These are phyloP conservation scores for Characodon lateralis DNA, from an alignment of 2,797 vertebrate species.

Conservation along the genomic window DNA sequence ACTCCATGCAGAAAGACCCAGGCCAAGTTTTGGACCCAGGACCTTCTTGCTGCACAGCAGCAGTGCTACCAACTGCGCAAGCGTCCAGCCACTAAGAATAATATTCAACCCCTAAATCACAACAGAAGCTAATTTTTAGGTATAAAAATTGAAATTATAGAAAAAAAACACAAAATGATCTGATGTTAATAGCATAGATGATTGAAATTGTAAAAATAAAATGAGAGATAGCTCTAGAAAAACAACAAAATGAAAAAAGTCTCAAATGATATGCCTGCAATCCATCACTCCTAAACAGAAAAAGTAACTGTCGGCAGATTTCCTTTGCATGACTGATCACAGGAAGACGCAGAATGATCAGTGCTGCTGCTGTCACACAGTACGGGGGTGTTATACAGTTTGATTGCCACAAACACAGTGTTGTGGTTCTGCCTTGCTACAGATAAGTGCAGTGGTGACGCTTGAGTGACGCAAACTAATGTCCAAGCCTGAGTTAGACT, in stretches of 20 bases:
- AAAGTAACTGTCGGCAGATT: conserved; percentile 55
- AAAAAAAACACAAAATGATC: neutral
- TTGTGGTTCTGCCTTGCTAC: conserved; percentile 40
- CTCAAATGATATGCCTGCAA: neutral
- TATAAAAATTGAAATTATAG: neutral
- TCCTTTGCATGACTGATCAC: conserved; percentile 54
- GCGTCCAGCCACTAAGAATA: no score
- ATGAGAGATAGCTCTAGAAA: neutral
- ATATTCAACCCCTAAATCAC: neutral
- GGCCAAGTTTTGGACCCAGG: no score
- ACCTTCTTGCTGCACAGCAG: no score
- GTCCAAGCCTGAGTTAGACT: conserved; percentile 20
- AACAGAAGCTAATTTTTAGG: neutral
- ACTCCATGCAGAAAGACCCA: no score
- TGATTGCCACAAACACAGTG: conserved; percentile 63
- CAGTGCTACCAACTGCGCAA: no score
- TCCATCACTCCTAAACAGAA: conserved; percentile 11
- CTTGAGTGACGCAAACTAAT: conserved; percentile 14
- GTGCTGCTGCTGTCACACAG: conserved; percentile 47
- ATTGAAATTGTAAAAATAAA: neutral
- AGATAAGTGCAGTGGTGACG: conserved; percentile 53
- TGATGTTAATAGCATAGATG: neutral
- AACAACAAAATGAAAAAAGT: neutral
- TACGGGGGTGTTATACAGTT: conserved; percentile 50
- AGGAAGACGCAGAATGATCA: conserved; percentile 60